Evolutionary conservation across 2,888 invertebrate genomes (phyloP), one percentile per base, ranked within the genome.

Genomic region (Eupithecia exiguata): DNA sequence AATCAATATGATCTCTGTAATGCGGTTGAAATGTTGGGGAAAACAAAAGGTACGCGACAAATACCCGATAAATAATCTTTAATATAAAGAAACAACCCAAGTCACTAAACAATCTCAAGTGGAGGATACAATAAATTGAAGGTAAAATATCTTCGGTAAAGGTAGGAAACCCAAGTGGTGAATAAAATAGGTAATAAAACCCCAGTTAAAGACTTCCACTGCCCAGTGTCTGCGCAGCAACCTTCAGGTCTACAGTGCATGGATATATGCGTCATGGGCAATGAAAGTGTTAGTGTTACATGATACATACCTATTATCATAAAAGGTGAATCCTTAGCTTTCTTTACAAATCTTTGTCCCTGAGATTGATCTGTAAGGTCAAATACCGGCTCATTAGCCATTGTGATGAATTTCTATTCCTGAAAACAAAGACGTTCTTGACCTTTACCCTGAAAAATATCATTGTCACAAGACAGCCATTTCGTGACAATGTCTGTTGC

Each of bases 301-400:
- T n/a, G n/a, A n/a, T 10, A 46, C 93, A 95, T 92, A 97, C 97
- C 97, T 80, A 96, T 91, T 66, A 96, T 94, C 95, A 97, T 96
- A 85, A 97, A 96, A 0, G 97, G 97, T 1, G 96, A 95, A 84
- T 97, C 97, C 86, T 96, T 96, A 2, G 96, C 95, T 86, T 97
- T 97, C 78, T 95, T 95, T 1, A 95, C 91, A 62, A 97, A 88
- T 84, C 95, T 96, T 3, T 95, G 93, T 5, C 91, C 84, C 71
- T 95, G 95, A 81, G 95, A 93, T 89, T 96, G 96, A 76, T 95
- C 95, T 71, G 88, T 90, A 77, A 95, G 95, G 18, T 94, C 91
- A 79, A 92, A 95, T 81, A 92, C 83, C 75, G 84, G 89, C 74
- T 87, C 83, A 62, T 88, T 89, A 2, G 91, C 82, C 95, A 94